These are phyloP conservation scores for Heloderma charlesbogerti DNA, from an alignment of 2,113 vertebrate genomes.

Conservation along the genomic window DNA sequence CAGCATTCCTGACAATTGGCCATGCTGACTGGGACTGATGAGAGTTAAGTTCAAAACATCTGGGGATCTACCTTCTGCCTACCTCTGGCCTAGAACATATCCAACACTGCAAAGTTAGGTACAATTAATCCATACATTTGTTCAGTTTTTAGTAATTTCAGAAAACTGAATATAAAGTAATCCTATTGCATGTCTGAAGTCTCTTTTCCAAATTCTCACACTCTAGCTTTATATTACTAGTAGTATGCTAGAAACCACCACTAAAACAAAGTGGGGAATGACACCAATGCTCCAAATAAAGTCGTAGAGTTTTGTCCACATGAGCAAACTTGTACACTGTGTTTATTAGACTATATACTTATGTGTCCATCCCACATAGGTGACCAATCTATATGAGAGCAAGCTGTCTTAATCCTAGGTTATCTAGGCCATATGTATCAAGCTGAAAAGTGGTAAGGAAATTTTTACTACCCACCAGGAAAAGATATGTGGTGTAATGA, in stretches of 20 bases:
- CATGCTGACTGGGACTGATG: too few species aligned
- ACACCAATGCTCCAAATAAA: neutral
- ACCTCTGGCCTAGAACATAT: neutral
- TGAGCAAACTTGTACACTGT: neutral
- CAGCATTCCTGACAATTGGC: too few species aligned
- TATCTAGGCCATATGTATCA: neutral
- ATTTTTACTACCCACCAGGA: neutral
- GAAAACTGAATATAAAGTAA: neutral
- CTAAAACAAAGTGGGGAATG: neutral
- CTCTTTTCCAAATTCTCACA: neutral
- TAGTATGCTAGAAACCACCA: neutral
- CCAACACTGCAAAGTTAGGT: neutral
- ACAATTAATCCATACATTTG: neutral
- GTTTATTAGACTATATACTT: neutral
- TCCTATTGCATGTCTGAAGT: neutral
- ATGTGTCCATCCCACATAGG: neutral
- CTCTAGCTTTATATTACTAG: neutral
- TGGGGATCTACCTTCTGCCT: too few species aligned
- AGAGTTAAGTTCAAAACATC: too few species aligned
- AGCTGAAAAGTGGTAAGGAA: neutral
- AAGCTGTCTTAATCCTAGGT: neutral
- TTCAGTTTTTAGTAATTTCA: neutral
- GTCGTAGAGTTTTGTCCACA: too few species aligned
- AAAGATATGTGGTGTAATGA: neutral
- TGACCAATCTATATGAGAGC: neutral